A percentile compares a stretch with the other conserved stretches of the same genome.
These are phyloP conservation scores for Drosophila kepulauana DNA, from an alignment of 1,140 invertebrate species.

Conservation along the genomic window DNA sequence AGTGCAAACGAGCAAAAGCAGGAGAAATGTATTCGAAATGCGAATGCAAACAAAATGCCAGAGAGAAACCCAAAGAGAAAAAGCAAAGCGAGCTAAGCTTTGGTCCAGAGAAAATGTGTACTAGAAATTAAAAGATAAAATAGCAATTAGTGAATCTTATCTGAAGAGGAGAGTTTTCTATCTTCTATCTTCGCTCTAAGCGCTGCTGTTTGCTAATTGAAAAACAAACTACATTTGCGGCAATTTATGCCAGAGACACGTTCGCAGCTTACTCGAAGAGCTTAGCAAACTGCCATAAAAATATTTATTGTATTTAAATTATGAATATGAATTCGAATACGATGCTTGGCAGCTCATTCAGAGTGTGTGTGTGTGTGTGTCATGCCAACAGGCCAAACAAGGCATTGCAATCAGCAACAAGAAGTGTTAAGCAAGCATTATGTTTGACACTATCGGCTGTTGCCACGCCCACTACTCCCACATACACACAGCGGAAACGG, in stretches of 20 bases:
- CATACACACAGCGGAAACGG: constrained; percentile 64
- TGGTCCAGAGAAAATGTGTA: constrained; percentile 40
- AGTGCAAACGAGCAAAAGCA: constrained; percentile 46
- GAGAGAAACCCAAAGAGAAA: not conserved
- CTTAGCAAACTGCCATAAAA: constrained; percentile 18
- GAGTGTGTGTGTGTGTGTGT: constrained; percentile 34
- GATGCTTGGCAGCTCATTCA: constrained; percentile 2
- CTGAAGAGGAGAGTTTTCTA: constrained; percentile 19
- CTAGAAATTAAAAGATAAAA: constrained; percentile 80
- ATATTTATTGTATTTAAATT: constrained; percentile 55
- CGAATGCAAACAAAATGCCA: constrained; percentile 26
- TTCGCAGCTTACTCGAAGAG: constrained; percentile 50
- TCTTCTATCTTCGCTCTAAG: constrained; percentile 8
- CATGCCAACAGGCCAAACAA: constrained; percentile 66
- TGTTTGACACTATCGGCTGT: constrained; percentile 66
- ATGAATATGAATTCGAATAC: constrained; percentile 49
- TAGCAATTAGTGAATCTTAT: constrained; percentile 70
- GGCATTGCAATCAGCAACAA: constrained; percentile 70
- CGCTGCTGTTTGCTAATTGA: constrained; percentile 69
- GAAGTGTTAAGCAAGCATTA: constrained; percentile 81
- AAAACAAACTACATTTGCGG: constrained; percentile 74
- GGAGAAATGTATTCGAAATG: constrained; percentile 20
- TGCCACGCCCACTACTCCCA: not conserved
- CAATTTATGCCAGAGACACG: constrained; percentile 75
- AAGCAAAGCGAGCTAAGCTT: not conserved